Conservation (phyloP, 2,113 vertebrate genomes). For the Morone saxatilis region DNA sequence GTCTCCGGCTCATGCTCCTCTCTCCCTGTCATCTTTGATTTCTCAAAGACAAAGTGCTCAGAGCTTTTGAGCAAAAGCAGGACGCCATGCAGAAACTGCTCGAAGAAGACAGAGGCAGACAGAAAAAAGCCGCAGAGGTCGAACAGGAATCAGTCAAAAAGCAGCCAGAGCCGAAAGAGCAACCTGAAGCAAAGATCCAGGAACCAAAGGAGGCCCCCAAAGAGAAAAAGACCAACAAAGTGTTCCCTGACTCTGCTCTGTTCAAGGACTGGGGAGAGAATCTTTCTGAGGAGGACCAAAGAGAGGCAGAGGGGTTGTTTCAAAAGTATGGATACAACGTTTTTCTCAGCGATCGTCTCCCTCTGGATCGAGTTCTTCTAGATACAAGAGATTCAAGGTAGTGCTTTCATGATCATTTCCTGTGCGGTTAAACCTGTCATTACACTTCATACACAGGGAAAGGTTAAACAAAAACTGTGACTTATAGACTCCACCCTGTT, state of each 20-base stretch:
- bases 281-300: constrained; percentile 79
- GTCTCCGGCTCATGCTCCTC: neutral
- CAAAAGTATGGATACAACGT: constrained; percentile 80
- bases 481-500: neutral
- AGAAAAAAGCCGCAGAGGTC: neutral
- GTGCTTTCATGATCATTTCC: accelerated
- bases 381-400: constrained; percentile 77
- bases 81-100: constrained; percentile 54
- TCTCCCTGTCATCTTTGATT: neutral
- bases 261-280: constrained; percentile 75
- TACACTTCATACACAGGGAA: neutral
- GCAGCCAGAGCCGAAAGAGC: neutral
- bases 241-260: constrained; percentile 73
- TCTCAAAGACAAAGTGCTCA: constrained; percentile 36
- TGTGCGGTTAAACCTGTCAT: neutral
- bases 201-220: neutral
- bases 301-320: constrained; percentile 73
- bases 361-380: constrained; percentile 75
- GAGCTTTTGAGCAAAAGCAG: constrained; percentile 51
- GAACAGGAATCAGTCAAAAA: neutral
- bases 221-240: constrained; percentile 44
- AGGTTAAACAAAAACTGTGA: no score
- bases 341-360: constrained; percentile 80
- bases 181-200: neutral
- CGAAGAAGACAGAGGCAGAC: neutral